phyloP scores from a whole-genome alignment of 1,140 invertebrate species.

The Pseudomyrmex pallidus region DNA sequence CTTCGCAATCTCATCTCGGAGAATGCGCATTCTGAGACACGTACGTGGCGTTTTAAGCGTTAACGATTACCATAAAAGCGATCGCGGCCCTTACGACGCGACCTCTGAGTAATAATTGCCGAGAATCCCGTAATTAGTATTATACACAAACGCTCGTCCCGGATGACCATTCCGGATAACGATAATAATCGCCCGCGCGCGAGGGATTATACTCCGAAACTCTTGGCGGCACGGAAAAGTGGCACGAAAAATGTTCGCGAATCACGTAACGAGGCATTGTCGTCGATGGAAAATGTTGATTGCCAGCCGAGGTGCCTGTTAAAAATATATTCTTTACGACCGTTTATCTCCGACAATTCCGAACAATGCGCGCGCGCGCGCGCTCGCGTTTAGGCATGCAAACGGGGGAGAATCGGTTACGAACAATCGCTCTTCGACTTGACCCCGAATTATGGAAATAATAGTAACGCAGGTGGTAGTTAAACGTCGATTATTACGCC shows the following conservation, averaged over 20 bases:
- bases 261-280: slow-evolving; percentile 68
- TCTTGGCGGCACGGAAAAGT: slow-evolving; percentile 24
- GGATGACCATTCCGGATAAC: slow-evolving; percentile 51
- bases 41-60: slow-evolving; percentile 41
- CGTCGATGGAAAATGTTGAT: slow-evolving; percentile 12
- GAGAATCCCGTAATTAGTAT: slow-evolving; percentile 58
- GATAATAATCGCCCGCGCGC: slow-evolving; percentile 48
- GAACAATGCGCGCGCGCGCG: background rate
- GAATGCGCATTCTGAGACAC: slow-evolving; percentile 1
- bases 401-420: background rate
- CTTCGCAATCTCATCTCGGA: background rate
- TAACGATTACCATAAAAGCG: slow-evolving; percentile 69
- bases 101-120: slow-evolving; percentile 65
- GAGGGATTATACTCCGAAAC: background rate
- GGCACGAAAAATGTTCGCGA: slow-evolving; percentile 47
- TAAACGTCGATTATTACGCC: slow-evolving; percentile 55
- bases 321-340: slow-evolving; percentile 29
- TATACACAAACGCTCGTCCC: slow-evolving; percentile 37
- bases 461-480: slow-evolving; percentile 52
- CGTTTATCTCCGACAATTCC: slow-evolving; percentile 23
- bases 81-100: slow-evolving; percentile 32
- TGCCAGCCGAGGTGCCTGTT: background rate
- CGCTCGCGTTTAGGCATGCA: background rate
- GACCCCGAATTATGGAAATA: slow-evolving; percentile 63
- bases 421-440: slow-evolving; percentile 52